phyloP scores from a whole-genome alignment of 2,888 invertebrate genomes.

The Keiferia lycopersicella region DNA sequence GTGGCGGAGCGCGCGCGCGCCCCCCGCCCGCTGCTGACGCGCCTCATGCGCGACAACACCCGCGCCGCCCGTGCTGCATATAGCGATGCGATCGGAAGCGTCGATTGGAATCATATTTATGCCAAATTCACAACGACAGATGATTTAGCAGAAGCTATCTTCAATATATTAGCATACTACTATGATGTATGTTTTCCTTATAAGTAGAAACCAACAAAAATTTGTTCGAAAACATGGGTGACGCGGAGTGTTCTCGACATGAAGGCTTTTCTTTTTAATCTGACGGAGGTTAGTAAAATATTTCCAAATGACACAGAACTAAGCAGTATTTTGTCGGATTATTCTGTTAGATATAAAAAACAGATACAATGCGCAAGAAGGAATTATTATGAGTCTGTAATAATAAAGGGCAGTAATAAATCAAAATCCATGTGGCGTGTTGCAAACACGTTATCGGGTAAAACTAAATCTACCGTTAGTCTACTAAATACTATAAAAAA shows the following conservation, averaged over 20 bases:
- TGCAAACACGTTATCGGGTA: neutral
- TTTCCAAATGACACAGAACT: neutral
- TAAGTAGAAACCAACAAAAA: neutral
- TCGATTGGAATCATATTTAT: constrained; percentile 20
- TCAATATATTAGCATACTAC: constrained; percentile 18
- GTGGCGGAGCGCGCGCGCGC: neutral
- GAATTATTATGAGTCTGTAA: neutral
- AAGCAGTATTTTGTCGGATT: neutral
- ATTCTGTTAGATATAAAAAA: neutral
- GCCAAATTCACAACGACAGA: neutral
- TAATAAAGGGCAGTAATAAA: neutral
- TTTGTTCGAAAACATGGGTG: neutral
- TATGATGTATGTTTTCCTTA: constrained; percentile 20
- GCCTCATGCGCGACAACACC: constrained; percentile 13
- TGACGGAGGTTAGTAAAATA: neutral
- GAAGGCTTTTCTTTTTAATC: neutral
- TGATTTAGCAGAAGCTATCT: constrained; percentile 17
- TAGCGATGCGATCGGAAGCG: constrained; percentile 3
- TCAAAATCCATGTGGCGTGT: constrained; percentile 16
- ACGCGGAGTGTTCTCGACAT: neutral
- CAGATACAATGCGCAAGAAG: neutral
- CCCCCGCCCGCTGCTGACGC: constrained; percentile 12
- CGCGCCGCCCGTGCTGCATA: constrained; percentile 1
- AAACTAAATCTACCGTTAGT: neutral
- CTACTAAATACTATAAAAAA: neutral